Percentiles rank a stretch among this genome's conserved stretches.
Evolutionary conservation across 2,113 vertebrate genomes (phyloP).

Genomic region (Chamaea fasciata): DNA sequence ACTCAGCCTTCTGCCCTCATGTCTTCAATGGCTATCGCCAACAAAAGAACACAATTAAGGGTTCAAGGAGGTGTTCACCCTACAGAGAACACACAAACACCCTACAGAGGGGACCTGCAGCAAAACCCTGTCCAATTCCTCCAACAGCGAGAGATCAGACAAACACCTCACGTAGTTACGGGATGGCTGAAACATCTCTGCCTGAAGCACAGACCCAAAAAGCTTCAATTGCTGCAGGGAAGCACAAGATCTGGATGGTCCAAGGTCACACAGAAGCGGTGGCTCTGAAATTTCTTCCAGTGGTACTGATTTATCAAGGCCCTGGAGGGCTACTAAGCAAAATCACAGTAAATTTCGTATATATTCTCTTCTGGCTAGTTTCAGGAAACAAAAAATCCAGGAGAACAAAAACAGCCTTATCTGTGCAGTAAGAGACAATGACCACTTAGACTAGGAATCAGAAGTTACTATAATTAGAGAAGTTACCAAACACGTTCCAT

Average conservation of each 20-base stretch:
- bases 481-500: neutral
- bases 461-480: neutral
- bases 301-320: neutral
- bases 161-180: neutral
- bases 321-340: neutral
- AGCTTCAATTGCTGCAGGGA: neutral
- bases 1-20: neutral
- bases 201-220: neutral
- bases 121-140: neutral
- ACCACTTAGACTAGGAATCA: neutral
- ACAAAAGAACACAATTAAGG: neutral
- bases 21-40: neutral
- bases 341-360: neutral
- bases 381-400: neutral
- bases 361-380: neutral
- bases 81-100: neutral
- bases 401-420: neutral
- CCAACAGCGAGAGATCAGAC: neutral
- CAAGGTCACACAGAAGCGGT: neutral
- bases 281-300: neutral
- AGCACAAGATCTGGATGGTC: neutral
- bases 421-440: neutral
- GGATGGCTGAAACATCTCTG: neutral
- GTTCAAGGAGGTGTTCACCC: neutral
- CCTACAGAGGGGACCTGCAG: neutral